Conservation (phyloP, 2,888 invertebrate genomes). For the Panopea generosa region DNA sequence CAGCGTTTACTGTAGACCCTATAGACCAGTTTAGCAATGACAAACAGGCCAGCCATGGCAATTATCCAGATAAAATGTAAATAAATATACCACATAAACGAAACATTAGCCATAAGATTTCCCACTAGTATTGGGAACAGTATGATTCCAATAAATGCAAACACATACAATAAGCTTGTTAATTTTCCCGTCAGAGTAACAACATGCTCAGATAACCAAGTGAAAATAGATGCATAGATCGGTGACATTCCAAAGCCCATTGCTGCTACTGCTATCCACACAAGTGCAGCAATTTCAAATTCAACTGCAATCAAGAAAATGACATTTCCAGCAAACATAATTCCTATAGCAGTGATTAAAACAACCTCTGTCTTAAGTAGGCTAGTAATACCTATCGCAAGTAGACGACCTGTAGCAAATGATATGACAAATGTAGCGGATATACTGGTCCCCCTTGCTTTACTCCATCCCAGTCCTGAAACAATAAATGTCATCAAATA, state of each 20-base stretch:
- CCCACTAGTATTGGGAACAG: conserved; percentile 81
- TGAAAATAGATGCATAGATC: conserved; percentile 85
- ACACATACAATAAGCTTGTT: conserved; percentile 83
- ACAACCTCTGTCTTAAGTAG: conserved; percentile 80
- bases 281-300: conserved; percentile 36
- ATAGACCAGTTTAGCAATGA: no score
- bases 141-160: conserved; percentile 84
- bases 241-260: conserved; percentile 84
- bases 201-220: conserved; percentile 84
- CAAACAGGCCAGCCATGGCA: no score
- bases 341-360: conserved; percentile 74
- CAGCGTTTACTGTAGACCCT: no score
- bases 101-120: conserved; percentile 62
- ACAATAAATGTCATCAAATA: conserved; percentile 83
- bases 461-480: conserved; percentile 77
- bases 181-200: conserved; percentile 84
- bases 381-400: conserved; percentile 83
- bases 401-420: conserved; percentile 83
- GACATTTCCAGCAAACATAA: conserved; percentile 54
- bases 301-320: conserved; percentile 55
- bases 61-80: conserved; percentile 33
- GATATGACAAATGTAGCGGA: conserved; percentile 85
- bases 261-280: conserved; percentile 82
- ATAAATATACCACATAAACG: conserved; percentile 66
- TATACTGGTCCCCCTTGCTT: conserved; percentile 79